Evolutionary conservation across 2,888 invertebrate species (phyloP).

Genomic region (Drosophila limbata): DNA sequence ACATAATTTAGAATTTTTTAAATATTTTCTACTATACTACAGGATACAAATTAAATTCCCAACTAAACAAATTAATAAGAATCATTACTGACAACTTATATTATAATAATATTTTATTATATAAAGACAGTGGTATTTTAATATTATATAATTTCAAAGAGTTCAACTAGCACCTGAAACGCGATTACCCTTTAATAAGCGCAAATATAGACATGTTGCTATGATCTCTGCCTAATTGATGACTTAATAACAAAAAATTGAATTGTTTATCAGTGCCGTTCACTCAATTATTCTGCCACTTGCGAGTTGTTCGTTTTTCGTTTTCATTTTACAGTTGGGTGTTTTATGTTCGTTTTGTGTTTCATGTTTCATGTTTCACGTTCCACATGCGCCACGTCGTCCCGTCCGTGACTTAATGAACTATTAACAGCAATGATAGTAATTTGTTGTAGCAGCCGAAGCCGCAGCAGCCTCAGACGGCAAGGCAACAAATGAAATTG

Average conservation of each 20-base stretch:
- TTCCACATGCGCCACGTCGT: constrained; percentile 63
- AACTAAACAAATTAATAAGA: too few species aligned
- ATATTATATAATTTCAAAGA: neutral
- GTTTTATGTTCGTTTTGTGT: constrained; percentile 62
- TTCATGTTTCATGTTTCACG: constrained; percentile 71
- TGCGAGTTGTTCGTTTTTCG: constrained; percentile 45
- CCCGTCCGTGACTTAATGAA: constrained; percentile 79
- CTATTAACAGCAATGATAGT: constrained; percentile 81
- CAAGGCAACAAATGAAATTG: constrained; percentile 71
- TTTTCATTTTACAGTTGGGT: constrained; percentile 10
- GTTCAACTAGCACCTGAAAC: neutral
- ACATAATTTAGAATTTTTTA: neutral
- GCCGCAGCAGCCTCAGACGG: constrained; percentile 31
- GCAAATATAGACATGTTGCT: constrained; percentile 11
- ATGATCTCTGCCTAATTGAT: constrained; percentile 67
- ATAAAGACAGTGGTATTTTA: neutral
- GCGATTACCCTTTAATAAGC: constrained; percentile 7
- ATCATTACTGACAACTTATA: neutral
- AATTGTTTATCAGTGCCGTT: constrained; percentile 78
- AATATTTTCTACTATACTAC: neutral
- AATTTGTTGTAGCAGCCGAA: constrained; percentile 70
- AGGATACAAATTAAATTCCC: too few species aligned
- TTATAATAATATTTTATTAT: neutral
- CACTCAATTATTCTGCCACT: constrained; percentile 82
- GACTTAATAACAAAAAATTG: constrained; percentile 78